A percentile compares a stretch with the other conserved stretches of the same genome.
Conservation (phyloP, 2,888 invertebrate genomes). For the Cheilosia vulpina region DNA sequence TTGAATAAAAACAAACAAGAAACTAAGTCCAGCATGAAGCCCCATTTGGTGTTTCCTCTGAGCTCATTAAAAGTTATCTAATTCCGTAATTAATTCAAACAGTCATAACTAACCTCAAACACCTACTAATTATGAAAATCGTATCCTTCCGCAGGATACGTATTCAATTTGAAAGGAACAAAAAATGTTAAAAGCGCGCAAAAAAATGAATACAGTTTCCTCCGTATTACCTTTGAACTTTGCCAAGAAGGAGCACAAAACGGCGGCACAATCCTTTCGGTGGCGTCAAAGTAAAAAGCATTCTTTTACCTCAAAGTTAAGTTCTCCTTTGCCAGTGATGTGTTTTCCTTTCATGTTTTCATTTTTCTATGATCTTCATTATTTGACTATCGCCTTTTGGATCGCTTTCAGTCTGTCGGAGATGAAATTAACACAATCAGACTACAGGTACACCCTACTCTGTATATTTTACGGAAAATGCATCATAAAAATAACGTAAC, state of each 20-base stretch:
- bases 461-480: not conserved
- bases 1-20: too few relatives aligned
- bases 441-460: not conserved
- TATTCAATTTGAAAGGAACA: not conserved
- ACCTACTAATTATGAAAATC: constrained; percentile 19
- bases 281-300: constrained; percentile 61
- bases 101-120: constrained; percentile 16
- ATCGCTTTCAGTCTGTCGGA: not conserved
- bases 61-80: constrained; percentile 4
- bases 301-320: constrained; percentile 59
- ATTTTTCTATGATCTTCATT: constrained; percentile 46
- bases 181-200: not conserved
- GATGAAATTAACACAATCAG: constrained; percentile 3
- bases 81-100: constrained; percentile 16
- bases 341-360: constrained; percentile 17
- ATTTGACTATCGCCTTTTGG: constrained; percentile 32
- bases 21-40: too few relatives aligned
- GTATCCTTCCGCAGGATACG: not conserved
- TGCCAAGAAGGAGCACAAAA: not conserved
- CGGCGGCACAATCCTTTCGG: constrained; percentile 42
- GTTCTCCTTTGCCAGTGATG: constrained; percentile 34
- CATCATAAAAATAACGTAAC: constrained; percentile 22
- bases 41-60: not conserved
- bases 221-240: constrained; percentile 20
- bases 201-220: not conserved